Evolutionary conservation across 2,797 vertebrate species (phyloP).

Genomic region (Lindbergichthys nudifrons): DNA sequence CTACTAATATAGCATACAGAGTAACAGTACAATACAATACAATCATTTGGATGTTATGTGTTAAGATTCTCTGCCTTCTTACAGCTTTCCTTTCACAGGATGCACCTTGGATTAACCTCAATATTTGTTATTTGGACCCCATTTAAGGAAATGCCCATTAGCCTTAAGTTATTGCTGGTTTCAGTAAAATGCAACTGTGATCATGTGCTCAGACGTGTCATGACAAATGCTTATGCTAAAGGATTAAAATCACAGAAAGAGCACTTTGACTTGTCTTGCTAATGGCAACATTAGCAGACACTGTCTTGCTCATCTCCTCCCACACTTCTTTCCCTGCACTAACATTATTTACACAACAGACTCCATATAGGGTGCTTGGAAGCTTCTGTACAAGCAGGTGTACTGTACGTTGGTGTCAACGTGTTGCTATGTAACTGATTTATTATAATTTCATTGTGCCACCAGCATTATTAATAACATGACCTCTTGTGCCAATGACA

Average conservation of each 20-base stretch:
- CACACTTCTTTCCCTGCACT: background rate
- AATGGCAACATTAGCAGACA: conserved; percentile 7
- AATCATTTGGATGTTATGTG: background rate
- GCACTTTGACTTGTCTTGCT: background rate
- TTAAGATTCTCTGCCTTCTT: background rate
- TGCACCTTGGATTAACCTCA: background rate
- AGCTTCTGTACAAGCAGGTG: background rate
- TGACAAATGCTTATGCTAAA: background rate
- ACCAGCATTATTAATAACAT: conserved; percentile 29
- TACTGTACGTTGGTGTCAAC: conserved; percentile 4
- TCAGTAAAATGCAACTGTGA: background rate
- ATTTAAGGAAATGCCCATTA: background rate
- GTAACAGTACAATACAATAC: background rate
- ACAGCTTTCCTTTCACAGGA: background rate
- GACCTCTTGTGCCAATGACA: conserved; percentile 28
- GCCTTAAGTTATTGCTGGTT: background rate
- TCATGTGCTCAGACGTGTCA: background rate
- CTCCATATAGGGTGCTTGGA: background rate
- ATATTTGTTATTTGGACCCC: background rate
- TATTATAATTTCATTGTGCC: conserved; percentile 20
- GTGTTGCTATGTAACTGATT: conserved; percentile 23
- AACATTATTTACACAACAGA: background rate
- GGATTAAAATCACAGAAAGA: background rate
- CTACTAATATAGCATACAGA: background rate
- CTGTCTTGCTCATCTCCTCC: background rate